Conservation (phyloP, 2,888 invertebrate species). For the Cheilosia impressa region DNA sequence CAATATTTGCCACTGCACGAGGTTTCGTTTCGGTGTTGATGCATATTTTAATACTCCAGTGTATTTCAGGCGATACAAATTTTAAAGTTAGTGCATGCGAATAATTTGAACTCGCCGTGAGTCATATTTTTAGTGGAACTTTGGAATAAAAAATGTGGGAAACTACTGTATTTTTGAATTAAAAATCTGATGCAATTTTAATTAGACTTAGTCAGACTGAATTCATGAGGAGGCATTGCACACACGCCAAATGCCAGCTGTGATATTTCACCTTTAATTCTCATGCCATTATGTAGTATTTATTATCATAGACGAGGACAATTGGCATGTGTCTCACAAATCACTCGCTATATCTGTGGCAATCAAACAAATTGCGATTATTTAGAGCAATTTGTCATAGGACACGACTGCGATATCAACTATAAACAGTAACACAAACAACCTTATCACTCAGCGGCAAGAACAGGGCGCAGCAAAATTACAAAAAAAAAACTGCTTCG, state of each 20-base stretch:
- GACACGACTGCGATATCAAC: constrained; percentile 65
- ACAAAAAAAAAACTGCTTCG: constrained; percentile 45
- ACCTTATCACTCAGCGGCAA: constrained; percentile 50
- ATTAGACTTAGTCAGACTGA: constrained; percentile 4
- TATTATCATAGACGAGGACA: constrained; percentile 49
- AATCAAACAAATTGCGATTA: constrained; percentile 71
- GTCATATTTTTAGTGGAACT: not conserved
- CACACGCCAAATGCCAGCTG: not conserved
- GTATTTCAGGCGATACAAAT: constrained; percentile 35
- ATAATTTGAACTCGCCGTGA: constrained; percentile 11
- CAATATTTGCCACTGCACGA: constrained; percentile 32
- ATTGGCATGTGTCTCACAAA: constrained; percentile 69
- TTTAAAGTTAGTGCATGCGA: constrained; percentile 5
- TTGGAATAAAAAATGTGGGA: constrained; percentile 28
- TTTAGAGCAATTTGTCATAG: constrained; percentile 73
- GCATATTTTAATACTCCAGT: constrained; percentile 57
- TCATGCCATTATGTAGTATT: not conserved
- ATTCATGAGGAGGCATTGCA: not conserved
- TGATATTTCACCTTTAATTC: constrained; percentile 17
- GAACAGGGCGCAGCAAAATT: not conserved
- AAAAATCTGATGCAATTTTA: constrained; percentile 18
- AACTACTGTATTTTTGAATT: constrained; percentile 17
- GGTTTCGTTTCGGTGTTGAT: constrained; percentile 29
- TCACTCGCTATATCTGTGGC: constrained; percentile 58
- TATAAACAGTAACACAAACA: constrained; percentile 52